Evolutionary conservation across 2,113 vertebrate species (phyloP), one percentile per base, ranked within the genome.

Genomic region (Zootoca vivipara): DNA sequence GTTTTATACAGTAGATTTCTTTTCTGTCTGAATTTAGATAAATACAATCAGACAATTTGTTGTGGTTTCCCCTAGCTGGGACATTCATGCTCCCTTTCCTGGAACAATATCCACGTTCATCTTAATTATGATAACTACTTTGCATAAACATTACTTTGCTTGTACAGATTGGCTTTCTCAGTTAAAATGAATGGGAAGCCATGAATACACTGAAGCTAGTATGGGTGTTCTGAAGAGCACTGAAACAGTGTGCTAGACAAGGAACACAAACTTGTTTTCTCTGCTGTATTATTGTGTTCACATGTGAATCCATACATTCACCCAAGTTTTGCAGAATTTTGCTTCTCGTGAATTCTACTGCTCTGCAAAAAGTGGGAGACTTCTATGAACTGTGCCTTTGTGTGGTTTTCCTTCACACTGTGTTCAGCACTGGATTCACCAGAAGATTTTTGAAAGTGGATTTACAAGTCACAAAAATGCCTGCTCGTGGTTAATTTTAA

Each of bases 361-460:
- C 28, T 5, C 67, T 35, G 18, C 7, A 84, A 28, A 26, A 85
- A 46, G 6, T 6, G 24, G 58, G 46, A 38, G 64, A 85, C 18
- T 30, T 28, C 46, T 22, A 70, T n/a, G 20, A 83, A 83, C 73
- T 74, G 35, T 3, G 22, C 5, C 18, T 38, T 35, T 22, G 7
- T 12, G 12, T 78, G 26, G 46, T 30, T 35, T 62, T 20, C 8
- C 42, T 33, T 52, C 40, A 52, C 67, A 72, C 90, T 52, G 0
- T 35, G 88, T 88, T 93, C 86, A 90, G 40, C 90, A 94, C 89
- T 91, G 83, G 15, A 0, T 0, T 85, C 89, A 87, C 90, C 89
- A 94, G 92, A 73, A 42, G 74, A 84, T 18, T 83, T 69, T 22
- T 90, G 73, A 10, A 93, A 85, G 83, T 46, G 91, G 86, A 87